Conservation (phyloP, 2,113 vertebrate species). For the Pangasianodon hypophthalmus region DNA sequence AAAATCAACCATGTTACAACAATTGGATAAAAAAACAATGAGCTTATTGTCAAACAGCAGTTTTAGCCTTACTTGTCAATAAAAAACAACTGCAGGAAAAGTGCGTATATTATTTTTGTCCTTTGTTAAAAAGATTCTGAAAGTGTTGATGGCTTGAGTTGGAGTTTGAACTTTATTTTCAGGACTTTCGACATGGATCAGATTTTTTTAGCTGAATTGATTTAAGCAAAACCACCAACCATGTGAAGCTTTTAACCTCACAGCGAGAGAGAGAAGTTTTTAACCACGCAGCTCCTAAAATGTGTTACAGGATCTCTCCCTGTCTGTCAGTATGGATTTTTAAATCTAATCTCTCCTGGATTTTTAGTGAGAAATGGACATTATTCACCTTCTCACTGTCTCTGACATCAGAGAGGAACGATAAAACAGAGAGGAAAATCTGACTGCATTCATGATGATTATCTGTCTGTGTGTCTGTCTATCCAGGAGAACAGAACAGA, state of each 20-base stretch:
- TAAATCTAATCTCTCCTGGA: neutral
- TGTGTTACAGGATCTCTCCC: neutral
- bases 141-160: neutral
- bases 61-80: too few relatives aligned
- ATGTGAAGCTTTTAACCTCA: neutral
- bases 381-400: neutral
- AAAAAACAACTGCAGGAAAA: too few relatives aligned
- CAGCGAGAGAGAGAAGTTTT: neutral
- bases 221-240: neutral
- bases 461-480: neutral
- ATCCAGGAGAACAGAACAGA: neutral
- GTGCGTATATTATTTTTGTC: too few relatives aligned
- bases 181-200: neutral
- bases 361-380: neutral
- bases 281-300: neutral
- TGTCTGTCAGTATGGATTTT: slow-evolving; percentile 18
- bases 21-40: neutral
- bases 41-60: neutral
- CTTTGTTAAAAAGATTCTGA: neutral
- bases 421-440: neutral
- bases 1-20: too few relatives aligned
- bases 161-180: neutral
- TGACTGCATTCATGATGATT: neutral
- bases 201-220: neutral
- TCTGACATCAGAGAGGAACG: neutral